Conservation (phyloP, 2,113 vertebrate genomes). For the Dermatemys mawii region DNA sequence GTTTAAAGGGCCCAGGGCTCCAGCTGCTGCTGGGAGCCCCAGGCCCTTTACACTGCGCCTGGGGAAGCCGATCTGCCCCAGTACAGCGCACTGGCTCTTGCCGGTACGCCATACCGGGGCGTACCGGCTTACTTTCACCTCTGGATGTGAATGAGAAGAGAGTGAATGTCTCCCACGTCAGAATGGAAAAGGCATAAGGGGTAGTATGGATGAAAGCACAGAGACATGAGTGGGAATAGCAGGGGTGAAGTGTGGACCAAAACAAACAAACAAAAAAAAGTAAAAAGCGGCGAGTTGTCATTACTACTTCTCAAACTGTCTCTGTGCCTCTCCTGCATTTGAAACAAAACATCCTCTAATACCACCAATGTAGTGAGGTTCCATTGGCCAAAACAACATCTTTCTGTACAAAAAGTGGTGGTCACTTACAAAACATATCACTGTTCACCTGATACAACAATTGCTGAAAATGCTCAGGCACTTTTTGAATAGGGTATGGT, state of each 20-base stretch:
- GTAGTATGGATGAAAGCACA: neutral
- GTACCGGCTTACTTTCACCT: too few species aligned
- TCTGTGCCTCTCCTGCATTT: neutral
- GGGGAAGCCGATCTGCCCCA: too few species aligned
- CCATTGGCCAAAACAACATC: neutral
- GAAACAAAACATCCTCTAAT: neutral
- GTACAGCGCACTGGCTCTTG: too few species aligned
- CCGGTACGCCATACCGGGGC: too few species aligned
- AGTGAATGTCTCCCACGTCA: neutral
- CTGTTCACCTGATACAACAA: neutral
- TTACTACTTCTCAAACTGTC: neutral
- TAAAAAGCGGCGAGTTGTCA: neutral
- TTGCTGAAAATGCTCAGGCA: neutral
- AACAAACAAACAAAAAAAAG: neutral
- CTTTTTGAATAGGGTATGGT: neutral
- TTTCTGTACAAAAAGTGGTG: neutral
- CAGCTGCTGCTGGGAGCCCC: too few species aligned
- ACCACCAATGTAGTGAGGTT: neutral
- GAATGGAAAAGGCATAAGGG: neutral
- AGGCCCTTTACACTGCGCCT: too few species aligned
- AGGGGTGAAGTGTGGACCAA: neutral
- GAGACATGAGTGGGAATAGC: neutral
- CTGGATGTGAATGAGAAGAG: neutral
- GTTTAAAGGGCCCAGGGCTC: too few species aligned
- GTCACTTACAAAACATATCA: neutral